A percentile compares a stretch with the other conserved stretches of the same genome.
Conservation (phyloP, 2,888 invertebrate species). For the Bombylius major region DNA sequence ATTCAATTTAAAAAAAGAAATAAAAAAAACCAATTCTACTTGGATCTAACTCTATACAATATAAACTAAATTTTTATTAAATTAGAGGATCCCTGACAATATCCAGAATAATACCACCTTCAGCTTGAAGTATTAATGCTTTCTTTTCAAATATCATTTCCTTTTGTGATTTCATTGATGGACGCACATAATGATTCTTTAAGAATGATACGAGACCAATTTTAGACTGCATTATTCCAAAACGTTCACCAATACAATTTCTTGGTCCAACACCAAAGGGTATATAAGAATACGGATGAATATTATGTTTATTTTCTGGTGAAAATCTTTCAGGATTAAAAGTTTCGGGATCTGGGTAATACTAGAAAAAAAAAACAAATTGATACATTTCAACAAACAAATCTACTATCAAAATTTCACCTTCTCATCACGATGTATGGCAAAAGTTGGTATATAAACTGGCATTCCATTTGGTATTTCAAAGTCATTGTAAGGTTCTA, state of each 20-base stretch:
- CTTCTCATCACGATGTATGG: constrained; percentile 31
- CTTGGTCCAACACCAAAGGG: constrained; percentile 32
- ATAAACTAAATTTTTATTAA: not conserved
- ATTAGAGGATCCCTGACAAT: constrained; percentile 23
- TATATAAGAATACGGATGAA: constrained; percentile 28
- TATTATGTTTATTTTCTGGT: constrained; percentile 25
- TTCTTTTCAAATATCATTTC: constrained; percentile 25
- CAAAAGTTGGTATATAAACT: constrained; percentile 28
- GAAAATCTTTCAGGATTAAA: constrained; percentile 36
- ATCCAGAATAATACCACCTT: constrained; percentile 23
- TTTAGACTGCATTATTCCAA: constrained; percentile 29
- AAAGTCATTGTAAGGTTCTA: constrained; percentile 26
- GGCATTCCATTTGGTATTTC: constrained; percentile 29
- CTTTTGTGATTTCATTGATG: constrained; percentile 16
- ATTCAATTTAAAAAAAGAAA: not conserved
- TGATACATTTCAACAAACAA: too few relatives aligned
- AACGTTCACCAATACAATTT: constrained; percentile 32
- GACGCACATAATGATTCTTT: constrained; percentile 26
- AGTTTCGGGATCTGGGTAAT: constrained; percentile 28
- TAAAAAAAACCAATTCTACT: not conserved
- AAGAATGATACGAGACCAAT: constrained; percentile 29
- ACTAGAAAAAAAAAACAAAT: constrained; percentile 3
- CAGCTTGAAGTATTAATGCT: constrained; percentile 24
- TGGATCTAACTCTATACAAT: too few relatives aligned
- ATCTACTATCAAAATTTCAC: constrained; percentile 13